Percentiles rank a stretch among this genome's conserved stretches.
phyloP scores from a whole-genome alignment of 35 echinoderm and acorn worm genomes.

The Heliocidaris tuberculata region DNA sequence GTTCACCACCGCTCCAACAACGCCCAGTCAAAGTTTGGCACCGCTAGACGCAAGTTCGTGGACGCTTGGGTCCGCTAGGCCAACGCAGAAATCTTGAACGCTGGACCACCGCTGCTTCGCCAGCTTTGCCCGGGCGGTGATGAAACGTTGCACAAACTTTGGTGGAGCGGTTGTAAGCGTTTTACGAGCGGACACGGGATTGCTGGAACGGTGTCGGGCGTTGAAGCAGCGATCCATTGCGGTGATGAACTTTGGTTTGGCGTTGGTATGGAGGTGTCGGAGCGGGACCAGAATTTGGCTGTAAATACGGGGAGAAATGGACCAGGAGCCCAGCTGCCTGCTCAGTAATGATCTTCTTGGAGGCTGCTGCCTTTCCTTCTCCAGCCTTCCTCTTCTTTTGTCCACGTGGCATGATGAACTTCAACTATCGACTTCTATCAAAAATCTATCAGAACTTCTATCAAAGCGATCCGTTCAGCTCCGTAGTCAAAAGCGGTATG shows the following conservation, averaged over 20 bases:
- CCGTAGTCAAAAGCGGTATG: too few relatives aligned
- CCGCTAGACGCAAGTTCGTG: conserved; percentile 42
- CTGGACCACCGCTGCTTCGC: conserved; percentile 39
- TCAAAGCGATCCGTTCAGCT: too few relatives aligned
- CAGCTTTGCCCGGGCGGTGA: conserved; percentile 31
- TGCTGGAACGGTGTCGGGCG: conserved; percentile 33
- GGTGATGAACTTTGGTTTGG: conserved; percentile 40
- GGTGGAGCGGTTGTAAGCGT: conserved; percentile 44
- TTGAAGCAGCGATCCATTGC: conserved; percentile 34
- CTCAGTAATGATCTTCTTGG: too few relatives aligned
- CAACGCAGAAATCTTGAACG: conserved; percentile 43
- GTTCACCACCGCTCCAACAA: conserved; percentile 38
- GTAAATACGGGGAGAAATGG: too few relatives aligned
- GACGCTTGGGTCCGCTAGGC: conserved; percentile 37
- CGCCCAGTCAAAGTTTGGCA: conserved; percentile 40
- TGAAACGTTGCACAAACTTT: conserved; percentile 37
- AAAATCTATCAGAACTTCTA: too few relatives aligned
- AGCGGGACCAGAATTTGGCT: conserved; percentile 35
- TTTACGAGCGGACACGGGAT: conserved; percentile 38
- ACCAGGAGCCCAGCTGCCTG: too few relatives aligned
- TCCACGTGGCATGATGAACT: too few relatives aligned
- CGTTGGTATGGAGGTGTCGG: conserved; percentile 39
- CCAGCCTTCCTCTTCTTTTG: too few relatives aligned
- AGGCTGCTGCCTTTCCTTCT: too few relatives aligned
- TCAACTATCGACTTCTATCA: too few relatives aligned